These are phyloP conservation scores for Todiramphus saurophagus DNA, from an alignment of 2,113 vertebrate species.

Conservation along the genomic window DNA sequence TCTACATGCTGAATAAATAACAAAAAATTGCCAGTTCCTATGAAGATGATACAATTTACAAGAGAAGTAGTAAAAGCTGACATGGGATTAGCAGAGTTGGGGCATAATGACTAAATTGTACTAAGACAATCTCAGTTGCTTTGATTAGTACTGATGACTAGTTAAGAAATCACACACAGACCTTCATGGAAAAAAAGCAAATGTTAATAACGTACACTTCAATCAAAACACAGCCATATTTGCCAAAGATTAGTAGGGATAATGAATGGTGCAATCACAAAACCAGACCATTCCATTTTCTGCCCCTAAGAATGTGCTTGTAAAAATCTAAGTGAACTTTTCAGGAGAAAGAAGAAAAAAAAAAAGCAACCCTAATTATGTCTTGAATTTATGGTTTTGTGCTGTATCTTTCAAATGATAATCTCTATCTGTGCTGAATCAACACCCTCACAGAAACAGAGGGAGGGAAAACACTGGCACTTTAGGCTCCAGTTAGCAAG, in stretches of 20 bases:
- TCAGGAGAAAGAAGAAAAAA: not conserved
- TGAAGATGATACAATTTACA: not conserved
- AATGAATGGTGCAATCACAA: not conserved
- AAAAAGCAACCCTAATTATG: not conserved
- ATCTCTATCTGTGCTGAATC: not conserved
- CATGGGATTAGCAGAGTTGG: not conserved
- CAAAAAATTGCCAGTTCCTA: not conserved
- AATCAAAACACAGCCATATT: not conserved
- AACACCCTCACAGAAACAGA: not conserved
- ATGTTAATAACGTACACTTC: not conserved
- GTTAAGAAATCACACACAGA: not conserved
- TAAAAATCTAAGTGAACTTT: not conserved
- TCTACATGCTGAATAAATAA: not conserved
- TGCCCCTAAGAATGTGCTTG: not conserved
- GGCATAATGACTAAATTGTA: not conserved
- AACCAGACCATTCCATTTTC: not conserved
- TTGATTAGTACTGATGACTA: not conserved
- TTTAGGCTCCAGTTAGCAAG: not conserved
- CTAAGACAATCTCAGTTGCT: not conserved
- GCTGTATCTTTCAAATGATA: not conserved
- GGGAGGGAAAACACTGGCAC: not conserved
- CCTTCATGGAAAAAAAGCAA: not conserved
- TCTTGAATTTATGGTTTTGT: not conserved
- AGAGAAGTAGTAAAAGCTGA: not conserved
- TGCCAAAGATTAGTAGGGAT: not conserved